phyloP scores from a whole-genome alignment of 2,797 vertebrate species.

The Florisuga fusca region DNA sequence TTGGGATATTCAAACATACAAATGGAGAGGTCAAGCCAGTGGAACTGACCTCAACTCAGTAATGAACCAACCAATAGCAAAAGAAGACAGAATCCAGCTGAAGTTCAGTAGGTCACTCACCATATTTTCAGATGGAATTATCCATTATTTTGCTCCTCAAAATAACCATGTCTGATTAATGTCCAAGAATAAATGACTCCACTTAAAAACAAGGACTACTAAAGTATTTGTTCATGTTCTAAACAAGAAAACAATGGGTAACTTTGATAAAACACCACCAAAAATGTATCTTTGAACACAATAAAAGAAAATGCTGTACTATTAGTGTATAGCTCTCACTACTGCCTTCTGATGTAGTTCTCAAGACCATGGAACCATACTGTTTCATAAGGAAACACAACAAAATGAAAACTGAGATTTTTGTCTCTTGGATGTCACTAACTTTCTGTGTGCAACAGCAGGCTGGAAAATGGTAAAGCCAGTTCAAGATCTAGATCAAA shows the following conservation, averaged over 20 bases:
- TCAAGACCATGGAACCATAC: neutral
- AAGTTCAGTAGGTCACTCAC: neutral
- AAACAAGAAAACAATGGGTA: neutral
- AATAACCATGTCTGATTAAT: neutral
- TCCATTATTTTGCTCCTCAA: neutral
- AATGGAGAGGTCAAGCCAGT: neutral
- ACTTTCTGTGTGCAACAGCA: neutral
- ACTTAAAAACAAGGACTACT: neutral
- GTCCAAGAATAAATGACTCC: neutral
- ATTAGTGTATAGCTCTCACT: neutral
- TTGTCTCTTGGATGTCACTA: neutral
- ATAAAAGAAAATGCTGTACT: neutral
- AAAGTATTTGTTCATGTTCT: neutral
- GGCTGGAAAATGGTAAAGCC: neutral
- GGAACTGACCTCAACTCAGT: neutral
- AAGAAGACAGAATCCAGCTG: neutral
- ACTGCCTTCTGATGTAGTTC: neutral
- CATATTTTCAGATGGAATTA: neutral
- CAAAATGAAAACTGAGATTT: neutral
- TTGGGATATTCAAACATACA: accelerated
- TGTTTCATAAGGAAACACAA: neutral
- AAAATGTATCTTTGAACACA: neutral
- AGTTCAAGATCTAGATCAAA: neutral
- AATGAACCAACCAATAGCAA: accelerated
- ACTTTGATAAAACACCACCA: neutral